Evolutionary conservation across 1,140 invertebrate species (phyloP).

Genomic region (Drosophila biarmipes): DNA sequence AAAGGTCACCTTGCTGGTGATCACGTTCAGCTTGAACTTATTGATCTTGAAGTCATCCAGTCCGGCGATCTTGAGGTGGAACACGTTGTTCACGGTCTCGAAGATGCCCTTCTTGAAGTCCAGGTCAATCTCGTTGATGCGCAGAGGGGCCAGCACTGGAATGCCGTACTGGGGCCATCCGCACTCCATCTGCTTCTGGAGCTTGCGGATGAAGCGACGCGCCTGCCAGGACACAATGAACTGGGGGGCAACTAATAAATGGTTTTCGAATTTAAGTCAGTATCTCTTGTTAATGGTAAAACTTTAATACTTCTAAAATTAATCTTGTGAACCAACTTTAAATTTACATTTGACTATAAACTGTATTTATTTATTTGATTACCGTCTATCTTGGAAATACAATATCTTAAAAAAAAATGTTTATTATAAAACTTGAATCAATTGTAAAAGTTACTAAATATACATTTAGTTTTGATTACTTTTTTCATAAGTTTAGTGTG

Average conservation of each 20-base stretch:
- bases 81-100: constrained; percentile 73
- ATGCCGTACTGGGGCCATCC: constrained; percentile 73
- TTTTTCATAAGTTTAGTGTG: no score
- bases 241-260: constrained; percentile 55
- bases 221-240: constrained; percentile 77
- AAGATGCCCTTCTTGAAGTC: constrained; percentile 68
- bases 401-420: no score
- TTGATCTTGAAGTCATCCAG: constrained; percentile 72
- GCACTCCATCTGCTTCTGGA: constrained; percentile 78
- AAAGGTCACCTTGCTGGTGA: constrained; percentile 69
- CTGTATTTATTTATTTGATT: no score
- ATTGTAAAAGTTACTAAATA: no score
- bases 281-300: not conserved
- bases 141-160: constrained; percentile 70
- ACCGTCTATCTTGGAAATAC: no score
- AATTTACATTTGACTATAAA: not conserved
- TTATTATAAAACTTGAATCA: no score
- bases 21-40: constrained; percentile 73
- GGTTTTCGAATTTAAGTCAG: not conserved
- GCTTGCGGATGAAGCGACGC: constrained; percentile 72
- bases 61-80: constrained; percentile 72
- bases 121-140: constrained; percentile 59
- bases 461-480: no score
- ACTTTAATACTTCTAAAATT: not conserved
- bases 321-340: not conserved